Conservation (phyloP, 2,888 invertebrate species). For the Trachelus iudaicus region DNA sequence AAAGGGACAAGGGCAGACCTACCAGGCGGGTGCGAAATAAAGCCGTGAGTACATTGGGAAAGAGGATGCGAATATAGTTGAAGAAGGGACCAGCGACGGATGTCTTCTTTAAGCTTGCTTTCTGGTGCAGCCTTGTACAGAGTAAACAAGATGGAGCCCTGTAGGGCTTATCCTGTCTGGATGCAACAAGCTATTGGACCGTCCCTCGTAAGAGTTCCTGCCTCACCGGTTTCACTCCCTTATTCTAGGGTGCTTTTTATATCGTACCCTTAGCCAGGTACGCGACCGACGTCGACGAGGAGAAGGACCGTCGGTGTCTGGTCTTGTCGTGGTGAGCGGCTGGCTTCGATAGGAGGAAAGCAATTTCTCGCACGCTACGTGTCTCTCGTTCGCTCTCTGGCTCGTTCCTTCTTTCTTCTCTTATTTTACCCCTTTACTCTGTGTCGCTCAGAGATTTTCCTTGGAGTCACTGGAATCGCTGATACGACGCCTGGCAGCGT, state of each 20-base stretch:
- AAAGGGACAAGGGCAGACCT: not conserved
- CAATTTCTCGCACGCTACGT: not conserved
- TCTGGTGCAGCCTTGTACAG: slow-evolving; percentile 41
- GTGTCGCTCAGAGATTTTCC: slow-evolving; percentile 1
- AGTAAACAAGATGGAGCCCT: slow-evolving; percentile 54
- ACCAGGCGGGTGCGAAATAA: not conserved
- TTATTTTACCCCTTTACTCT: not conserved
- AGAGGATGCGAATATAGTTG: not conserved
- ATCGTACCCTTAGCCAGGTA: slow-evolving; percentile 3
- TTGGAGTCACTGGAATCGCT: not conserved
- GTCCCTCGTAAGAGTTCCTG: slow-evolving; percentile 16
- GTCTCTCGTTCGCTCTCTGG: not conserved
- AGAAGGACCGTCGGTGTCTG: not conserved
- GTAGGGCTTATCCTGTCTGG: slow-evolving; percentile 49
- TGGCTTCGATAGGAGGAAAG: not conserved
- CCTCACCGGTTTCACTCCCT: slow-evolving; percentile 17
- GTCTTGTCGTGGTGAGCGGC: not conserved
- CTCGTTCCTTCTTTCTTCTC: not conserved
- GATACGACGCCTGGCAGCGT: not conserved
- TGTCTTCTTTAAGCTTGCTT: slow-evolving; percentile 12
- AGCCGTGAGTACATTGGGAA: not conserved
- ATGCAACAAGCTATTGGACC: slow-evolving; percentile 54
- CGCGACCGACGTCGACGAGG: not conserved
- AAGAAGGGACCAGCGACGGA: not conserved
- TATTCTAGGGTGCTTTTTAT: slow-evolving; percentile 7